Base-by-base conservation (phyloP, 2,888 invertebrate species). In the Xanthorhoe spadicearia region DNA sequence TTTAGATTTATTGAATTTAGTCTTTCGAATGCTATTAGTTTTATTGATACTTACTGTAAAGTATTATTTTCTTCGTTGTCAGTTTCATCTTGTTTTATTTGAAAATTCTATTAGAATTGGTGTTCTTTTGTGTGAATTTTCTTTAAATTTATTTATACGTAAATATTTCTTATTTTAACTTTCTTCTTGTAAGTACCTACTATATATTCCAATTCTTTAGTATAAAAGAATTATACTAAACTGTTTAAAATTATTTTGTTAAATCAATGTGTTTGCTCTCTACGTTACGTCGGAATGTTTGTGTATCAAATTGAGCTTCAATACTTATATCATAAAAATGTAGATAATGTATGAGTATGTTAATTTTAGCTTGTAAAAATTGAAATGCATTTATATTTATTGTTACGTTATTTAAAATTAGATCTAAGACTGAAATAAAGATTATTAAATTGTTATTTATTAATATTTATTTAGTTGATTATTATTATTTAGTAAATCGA, bases 371-470 rank as follows among this genome's bases (percentile, higher is more conserved):
- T 74, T 87, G 85, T 89, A 88, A 81, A 87, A 83, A 84, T 74
- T 70, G 70, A 82, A 80, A 76, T 78, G 86, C 86, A 90, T 89
- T 89, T 89, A 74, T 73, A 90, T 89, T 89, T 87, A 89, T 86
- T 84, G 74, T 83, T 81, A 73, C 73, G 70, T 75, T 72, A 69
- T 72, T 77, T 79, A 78, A 66, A 69, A 67, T 75, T 86, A 86
- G 81, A 69, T 78, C 80, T 83, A 87, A 84, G 84, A 83, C 81
- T 85, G 83, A 85, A 70, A 61, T 73, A 67, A 78, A 78, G 73
- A 77, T 66, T 74, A n/a, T 71, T 72, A 59, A 46, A 57, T 23
- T 59, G 58, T 70, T 65, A 62, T 57, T 54, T 17, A 56, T 32
- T 23, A 61, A 61, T 63, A 49, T 59, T 66, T 56, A 69, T 60